Conservation (phyloP, 2,888 invertebrate species). For the Lasioglossum vierecki region DNA sequence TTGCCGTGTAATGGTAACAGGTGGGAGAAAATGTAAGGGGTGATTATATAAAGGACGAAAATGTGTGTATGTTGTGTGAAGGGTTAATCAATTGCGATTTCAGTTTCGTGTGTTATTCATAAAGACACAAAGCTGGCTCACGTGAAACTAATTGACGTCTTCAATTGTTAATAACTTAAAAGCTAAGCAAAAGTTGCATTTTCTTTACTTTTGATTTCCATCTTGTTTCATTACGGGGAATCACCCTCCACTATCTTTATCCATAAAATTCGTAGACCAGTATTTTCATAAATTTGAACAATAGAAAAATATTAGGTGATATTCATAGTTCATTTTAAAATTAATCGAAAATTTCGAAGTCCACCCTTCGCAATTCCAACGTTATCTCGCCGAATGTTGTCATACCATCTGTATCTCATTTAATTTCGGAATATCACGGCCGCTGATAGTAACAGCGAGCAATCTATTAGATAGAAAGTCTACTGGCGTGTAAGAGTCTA, state of each 20-base stretch:
- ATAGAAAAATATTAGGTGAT: not conserved
- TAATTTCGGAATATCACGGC: constrained; percentile 16
- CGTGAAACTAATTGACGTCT: not conserved
- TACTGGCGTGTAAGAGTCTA: constrained; percentile 43
- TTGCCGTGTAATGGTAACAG: not conserved
- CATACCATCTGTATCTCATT: not conserved
- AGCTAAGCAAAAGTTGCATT: not conserved
- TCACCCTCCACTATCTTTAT: not conserved
- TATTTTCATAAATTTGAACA: not conserved
- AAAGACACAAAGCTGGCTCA: not conserved
- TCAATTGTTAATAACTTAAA: not conserved
- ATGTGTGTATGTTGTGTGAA: not conserved
- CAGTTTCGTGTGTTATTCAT: not conserved
- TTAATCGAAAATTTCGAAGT: not conserved
- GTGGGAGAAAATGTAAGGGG: not conserved
- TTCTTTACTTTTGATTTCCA: not conserved
- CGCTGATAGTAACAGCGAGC: constrained; percentile 4
- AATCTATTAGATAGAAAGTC: constrained; percentile 53
- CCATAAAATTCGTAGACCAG: not conserved
- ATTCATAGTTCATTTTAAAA: not conserved
- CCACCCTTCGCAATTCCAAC: not conserved
- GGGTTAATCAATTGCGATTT: not conserved
- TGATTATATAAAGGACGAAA: not conserved
- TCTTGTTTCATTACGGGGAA: not conserved
- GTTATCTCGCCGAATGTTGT: not conserved